phyloP scores from a whole-genome alignment of 2,888 invertebrate genomes.

The Mycalesis mineus region DNA sequence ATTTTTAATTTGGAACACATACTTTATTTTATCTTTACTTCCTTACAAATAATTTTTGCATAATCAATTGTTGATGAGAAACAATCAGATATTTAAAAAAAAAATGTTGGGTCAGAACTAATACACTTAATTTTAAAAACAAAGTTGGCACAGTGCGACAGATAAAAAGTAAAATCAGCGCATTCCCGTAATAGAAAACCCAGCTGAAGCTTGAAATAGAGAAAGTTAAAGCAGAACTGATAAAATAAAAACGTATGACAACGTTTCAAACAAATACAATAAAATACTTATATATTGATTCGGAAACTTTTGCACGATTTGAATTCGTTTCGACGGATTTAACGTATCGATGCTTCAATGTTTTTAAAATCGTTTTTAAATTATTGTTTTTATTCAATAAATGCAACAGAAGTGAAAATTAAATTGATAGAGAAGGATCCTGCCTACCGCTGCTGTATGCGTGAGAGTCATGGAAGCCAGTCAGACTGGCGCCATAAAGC shows the following conservation, averaged over 20 bases:
- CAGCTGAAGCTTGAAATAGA: not conserved
- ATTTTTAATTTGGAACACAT: too few species aligned
- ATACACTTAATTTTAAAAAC: not conserved
- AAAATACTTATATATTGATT: conserved; percentile 18
- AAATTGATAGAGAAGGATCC: too few species aligned
- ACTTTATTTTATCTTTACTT: too few species aligned
- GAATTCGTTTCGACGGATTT: conserved; percentile 11
- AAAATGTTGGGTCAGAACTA: too few species aligned
- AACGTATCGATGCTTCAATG: conserved; percentile 6
- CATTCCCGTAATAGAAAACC: not conserved
- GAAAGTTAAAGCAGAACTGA: conserved; percentile 7
- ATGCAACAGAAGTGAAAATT: too few species aligned
- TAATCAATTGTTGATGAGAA: too few species aligned
- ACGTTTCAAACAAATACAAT: conserved; percentile 16
- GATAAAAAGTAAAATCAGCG: not conserved
- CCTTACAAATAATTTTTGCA: too few species aligned
- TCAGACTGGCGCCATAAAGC: too few species aligned
- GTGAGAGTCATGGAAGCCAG: too few species aligned
- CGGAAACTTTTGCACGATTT: conserved; percentile 10
- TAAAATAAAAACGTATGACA: conserved; percentile 15
- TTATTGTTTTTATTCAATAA: not conserved
- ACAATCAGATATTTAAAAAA: too few species aligned
- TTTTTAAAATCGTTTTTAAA: not conserved
- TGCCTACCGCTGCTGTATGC: too few species aligned
- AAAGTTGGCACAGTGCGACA: not conserved